Conservation (phyloP, 2,113 vertebrate genomes). For the Calidris pygmaea region DNA sequence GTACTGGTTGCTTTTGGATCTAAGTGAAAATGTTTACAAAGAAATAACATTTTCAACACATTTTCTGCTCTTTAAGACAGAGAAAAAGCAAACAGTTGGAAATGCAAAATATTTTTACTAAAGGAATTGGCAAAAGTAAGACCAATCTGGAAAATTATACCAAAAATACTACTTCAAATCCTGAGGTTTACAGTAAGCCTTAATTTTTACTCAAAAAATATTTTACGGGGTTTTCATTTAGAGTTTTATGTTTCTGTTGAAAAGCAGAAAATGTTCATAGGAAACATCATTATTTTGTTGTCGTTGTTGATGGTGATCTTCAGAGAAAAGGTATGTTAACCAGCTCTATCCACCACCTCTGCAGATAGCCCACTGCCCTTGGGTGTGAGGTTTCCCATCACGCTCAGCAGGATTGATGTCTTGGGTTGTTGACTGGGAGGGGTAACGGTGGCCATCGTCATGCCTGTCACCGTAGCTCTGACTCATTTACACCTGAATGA, state of each 20-base stretch:
- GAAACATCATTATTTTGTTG: not conserved
- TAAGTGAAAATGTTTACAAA: constrained; percentile 52
- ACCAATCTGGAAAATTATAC: not conserved
- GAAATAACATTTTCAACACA: constrained; percentile 54
- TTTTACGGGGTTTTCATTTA: not conserved
- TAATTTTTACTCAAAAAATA: not conserved
- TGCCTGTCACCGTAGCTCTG: not conserved
- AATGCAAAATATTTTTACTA: not conserved
- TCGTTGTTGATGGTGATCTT: not conserved
- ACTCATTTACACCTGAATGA: not conserved
- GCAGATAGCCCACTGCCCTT: accelerated
- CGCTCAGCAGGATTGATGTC: not conserved
- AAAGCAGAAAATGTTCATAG: constrained; percentile 31
- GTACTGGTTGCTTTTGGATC: not conserved
- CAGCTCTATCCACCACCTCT: not conserved
- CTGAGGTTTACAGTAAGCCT: not conserved
- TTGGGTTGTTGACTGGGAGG: not conserved
- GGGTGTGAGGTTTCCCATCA: not conserved
- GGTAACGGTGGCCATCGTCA: accelerated
- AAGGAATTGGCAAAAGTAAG: not conserved
- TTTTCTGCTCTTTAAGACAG: constrained; percentile 34
- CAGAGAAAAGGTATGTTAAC: not conserved
- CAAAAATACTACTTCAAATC: not conserved
- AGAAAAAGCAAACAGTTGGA: not conserved
- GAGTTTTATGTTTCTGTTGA: not conserved